A percentile compares a stretch with the other conserved stretches of the same genome.
These are phyloP conservation scores for Naja naja DNA, from an alignment of 2,113 vertebrate genomes.

Conservation along the genomic window DNA sequence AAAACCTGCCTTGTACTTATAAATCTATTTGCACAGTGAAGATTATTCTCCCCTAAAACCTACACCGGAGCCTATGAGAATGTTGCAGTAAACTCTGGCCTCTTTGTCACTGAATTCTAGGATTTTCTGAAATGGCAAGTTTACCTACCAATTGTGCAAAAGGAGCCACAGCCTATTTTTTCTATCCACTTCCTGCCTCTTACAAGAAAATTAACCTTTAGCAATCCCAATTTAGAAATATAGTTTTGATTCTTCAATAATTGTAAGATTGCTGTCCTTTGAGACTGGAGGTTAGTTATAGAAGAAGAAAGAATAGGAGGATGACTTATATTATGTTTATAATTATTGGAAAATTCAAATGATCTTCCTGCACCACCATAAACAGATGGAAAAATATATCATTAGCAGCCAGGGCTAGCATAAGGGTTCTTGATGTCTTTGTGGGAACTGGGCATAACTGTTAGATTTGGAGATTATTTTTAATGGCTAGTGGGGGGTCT, in stretches of 20 bases:
- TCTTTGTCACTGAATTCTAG: not conserved
- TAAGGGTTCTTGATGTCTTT: not conserved
- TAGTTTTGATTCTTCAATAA: not conserved
- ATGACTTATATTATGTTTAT: not conserved
- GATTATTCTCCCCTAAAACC: not conserved
- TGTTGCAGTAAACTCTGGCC: not conserved
- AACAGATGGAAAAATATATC: not conserved
- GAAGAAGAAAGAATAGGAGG: not conserved
- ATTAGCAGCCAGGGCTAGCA: not conserved
- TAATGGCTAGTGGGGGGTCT: not conserved
- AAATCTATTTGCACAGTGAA: not conserved
- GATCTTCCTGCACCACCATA: not conserved
- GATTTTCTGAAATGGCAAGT: not conserved
- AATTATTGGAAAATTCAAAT: conserved; percentile 2
- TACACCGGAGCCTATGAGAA: not conserved
- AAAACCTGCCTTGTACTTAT: conserved; percentile 19
- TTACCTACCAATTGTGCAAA: not conserved
- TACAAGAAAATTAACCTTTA: not conserved
- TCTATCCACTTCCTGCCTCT: not conserved
- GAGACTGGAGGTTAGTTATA: not conserved
- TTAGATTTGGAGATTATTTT: not conserved
- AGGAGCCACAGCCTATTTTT: not conserved
- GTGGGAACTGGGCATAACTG: not conserved
- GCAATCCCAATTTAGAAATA: not conserved
- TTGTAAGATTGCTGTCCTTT: not conserved